These are phyloP conservation scores for Periparus ater DNA, from an alignment of 2,797 vertebrate genomes.

Conservation along the genomic window DNA sequence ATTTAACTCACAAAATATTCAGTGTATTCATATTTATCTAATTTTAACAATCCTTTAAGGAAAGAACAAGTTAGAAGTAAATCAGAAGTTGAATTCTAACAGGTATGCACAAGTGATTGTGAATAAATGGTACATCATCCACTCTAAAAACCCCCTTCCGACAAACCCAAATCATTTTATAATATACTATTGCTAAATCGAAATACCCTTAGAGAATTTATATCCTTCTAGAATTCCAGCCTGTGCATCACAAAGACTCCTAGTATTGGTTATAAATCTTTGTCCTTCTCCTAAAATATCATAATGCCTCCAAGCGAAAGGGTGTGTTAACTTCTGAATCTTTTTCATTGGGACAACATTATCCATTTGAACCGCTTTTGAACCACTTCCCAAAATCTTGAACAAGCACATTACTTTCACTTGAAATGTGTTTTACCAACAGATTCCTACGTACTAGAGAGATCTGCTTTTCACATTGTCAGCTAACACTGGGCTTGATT, in stretches of 20 bases:
- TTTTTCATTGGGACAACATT: background rate
- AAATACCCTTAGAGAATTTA: background rate
- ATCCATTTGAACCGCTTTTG: background rate
- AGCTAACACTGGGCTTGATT: background rate
- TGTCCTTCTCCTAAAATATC: background rate
- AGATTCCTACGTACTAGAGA: conserved; percentile 17
- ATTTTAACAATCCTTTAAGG: background rate
- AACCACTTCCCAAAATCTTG: background rate
- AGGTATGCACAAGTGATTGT: background rate
- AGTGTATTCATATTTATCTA: background rate
- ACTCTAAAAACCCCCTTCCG: background rate
- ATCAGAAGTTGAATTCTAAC: background rate
- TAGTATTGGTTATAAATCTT: background rate
- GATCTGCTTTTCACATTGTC: background rate
- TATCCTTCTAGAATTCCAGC: background rate
- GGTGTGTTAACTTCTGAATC: background rate
- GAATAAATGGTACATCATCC: background rate
- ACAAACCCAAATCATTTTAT: background rate
- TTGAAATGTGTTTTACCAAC: background rate
- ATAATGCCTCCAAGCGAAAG: background rate
- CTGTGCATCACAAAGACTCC: background rate
- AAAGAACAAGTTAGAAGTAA: background rate
- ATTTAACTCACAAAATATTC: conserved; percentile 24
- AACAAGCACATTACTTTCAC: background rate
- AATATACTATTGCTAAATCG: background rate